Evolutionary conservation across 92 coral and sea anemone genomes (phyloP), one percentile per base, ranked within the genome.

Genomic region (Epizoanthus ramosus): DNA sequence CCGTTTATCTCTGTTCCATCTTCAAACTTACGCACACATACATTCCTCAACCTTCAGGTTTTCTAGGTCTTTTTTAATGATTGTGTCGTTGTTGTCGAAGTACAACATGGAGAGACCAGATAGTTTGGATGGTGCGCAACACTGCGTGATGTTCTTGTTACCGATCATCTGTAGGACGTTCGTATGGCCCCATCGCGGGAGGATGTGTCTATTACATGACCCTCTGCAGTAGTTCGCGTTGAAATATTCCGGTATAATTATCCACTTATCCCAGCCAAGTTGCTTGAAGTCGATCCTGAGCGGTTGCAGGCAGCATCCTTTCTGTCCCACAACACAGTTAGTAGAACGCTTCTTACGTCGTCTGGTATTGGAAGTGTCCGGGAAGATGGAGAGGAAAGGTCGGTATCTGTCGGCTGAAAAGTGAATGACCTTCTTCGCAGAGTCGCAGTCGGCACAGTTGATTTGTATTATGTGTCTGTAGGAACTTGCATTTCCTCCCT

Each of bases 231-330:
- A 91, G 86, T 91, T 84, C 33, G 92, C 91, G 47, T 75, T 25
- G 72, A 93, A 88, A 17, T 92, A 92, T 6, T 9, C 8, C 0
- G 97, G 97, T 10, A 43, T 71, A 37, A 93, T 12, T 21, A 93
- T 86, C 97, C 97, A 93, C 57, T 71, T 68, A 50, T 84, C 72
- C 97, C 97, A 93, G 12, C 92, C 92, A 47, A 91, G 84, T 37
- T 80, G 70, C 39, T 33, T 60, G 74, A 93, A 93, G 50, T 90
- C 79, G 12, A 93, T 85, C 54, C 74, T 83, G 16, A 93, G 79
- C 19, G 10, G 25, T 64, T 75, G 83, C 61, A 88, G 92, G 59
- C 92, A 92, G 43, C 97, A 93, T 3, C 71, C 81, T 18, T 50
- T 73, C 56, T 58, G 39, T 12, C 85, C 85, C n/a, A 45, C 81